Evolutionary conservation across 2,888 invertebrate genomes (phyloP), one percentile per base, ranked within the genome.

Genomic region (Platycheirus rosarum): DNA sequence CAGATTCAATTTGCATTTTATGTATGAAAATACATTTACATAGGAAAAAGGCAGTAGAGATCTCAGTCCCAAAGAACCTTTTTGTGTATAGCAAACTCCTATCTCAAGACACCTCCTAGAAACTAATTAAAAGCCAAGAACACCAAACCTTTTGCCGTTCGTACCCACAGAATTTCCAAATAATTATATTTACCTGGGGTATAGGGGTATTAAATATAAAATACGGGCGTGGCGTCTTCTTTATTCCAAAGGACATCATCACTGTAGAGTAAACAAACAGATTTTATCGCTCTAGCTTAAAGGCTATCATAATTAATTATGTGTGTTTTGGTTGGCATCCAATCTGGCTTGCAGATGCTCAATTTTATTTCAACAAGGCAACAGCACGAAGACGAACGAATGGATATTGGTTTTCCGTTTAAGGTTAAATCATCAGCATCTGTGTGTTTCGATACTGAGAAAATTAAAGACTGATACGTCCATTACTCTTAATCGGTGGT

Each of bases 221-320:
- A 55, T 55, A 55, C 37, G 55, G 37, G 37, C 6, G 26, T 26
- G 26, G 3, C 26, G 26, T 26, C 3, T 26, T 4, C 18, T 11
- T 42, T 14, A 29, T 26, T 48, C 3, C 26, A 55, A 40, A 49
- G 37, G 48, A 49, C 55, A 57, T 48, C 55, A n/a, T n/a, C n/a
- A n/a, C n/a, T n/a, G n/a, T n/a, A n/a, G n/a, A n/a, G n/a, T n/a
- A n/a, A n/a, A n/a, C n/a, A n/a, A n/a, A n/a, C n/a, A n/a, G n/a
- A n/a, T n/a, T n/a, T n/a, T n/a, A n/a, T n/a, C n/a, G n/a, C 20
- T 37, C 44, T 49, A 11, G 44, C 35, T 49, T 63, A 23, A 55
- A 37, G 55, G 55, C 55, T 37, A 55, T 32, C 48, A 23, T 23
- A 49, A 70, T 71, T 71, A 71, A 71, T 77, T 71, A 57, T 77